A percentile compares a stretch with the other conserved stretches of the same genome.
phyloP scores from a whole-genome alignment of 2,113 vertebrate genomes.

The Lates calcarifer region DNA sequence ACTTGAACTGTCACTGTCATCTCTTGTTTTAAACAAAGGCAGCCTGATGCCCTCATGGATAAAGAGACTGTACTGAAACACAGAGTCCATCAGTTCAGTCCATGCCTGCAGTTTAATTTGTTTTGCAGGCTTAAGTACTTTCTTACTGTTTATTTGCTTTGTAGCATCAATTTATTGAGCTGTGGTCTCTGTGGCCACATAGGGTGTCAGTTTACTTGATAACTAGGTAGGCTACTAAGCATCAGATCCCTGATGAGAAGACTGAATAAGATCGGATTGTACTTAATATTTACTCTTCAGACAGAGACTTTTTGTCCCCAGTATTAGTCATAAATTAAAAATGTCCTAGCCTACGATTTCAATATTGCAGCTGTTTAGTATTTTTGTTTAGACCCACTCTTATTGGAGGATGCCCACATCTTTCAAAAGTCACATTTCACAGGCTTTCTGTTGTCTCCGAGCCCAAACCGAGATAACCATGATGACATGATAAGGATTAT shows the following conservation, averaged over 20 bases:
- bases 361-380: too few relatives aligned
- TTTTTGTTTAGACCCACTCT: too few relatives aligned
- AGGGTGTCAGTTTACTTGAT: background rate
- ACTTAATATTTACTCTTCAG: too few relatives aligned
- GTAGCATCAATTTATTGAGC: background rate
- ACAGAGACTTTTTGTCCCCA: too few relatives aligned
- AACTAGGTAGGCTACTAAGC: background rate
- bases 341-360: too few relatives aligned
- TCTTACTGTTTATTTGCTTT: background rate
- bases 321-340: too few relatives aligned
- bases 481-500: background rate
- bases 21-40: slow-evolving; percentile 40
- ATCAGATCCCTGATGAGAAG: background rate
- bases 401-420: too few relatives aligned
- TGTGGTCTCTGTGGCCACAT: background rate
- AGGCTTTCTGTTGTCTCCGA: too few relatives aligned
- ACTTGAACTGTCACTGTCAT: slow-evolving; percentile 14
- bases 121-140: background rate
- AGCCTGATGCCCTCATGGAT: slow-evolving; percentile 19
- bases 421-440: too few relatives aligned
- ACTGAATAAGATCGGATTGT: too few relatives aligned
- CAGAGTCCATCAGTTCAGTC: slow-evolving; percentile 11
- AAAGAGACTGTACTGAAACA: slow-evolving; percentile 17
- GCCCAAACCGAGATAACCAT: background rate
- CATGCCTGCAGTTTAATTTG: slow-evolving; percentile 17